phyloP scores from a whole-genome alignment of 2,888 invertebrate genomes.

The Scrobipalpa costella region DNA sequence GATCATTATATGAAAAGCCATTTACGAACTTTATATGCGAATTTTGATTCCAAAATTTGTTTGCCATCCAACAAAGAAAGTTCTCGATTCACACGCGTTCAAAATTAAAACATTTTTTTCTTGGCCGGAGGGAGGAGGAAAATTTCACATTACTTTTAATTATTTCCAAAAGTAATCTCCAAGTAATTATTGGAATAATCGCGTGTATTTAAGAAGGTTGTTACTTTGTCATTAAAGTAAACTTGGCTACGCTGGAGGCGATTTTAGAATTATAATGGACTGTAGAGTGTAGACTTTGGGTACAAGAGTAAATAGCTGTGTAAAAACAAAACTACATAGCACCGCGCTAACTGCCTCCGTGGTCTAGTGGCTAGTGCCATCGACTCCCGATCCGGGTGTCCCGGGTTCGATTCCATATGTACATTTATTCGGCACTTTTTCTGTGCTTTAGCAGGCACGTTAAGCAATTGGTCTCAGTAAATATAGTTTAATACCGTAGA shows the following conservation, averaged over 20 bases:
- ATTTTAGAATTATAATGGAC: constrained; percentile 35
- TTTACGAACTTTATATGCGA: constrained; percentile 1
- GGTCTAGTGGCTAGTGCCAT: too few species aligned
- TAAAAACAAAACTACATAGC: too few species aligned
- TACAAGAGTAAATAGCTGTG: neutral
- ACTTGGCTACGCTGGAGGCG: constrained; percentile 34
- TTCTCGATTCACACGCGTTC: neutral
- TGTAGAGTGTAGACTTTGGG: neutral
- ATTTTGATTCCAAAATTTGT: neutral
- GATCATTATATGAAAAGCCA: neutral
- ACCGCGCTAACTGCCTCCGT: too few species aligned
- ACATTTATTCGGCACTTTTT: too few species aligned
- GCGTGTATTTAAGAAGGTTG: constrained; percentile 42
- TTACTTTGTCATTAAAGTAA: constrained; percentile 42
- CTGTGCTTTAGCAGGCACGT: too few species aligned
- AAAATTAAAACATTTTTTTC: constrained; percentile 20
- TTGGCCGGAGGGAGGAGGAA: constrained; percentile 14
- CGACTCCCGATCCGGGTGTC: too few species aligned
- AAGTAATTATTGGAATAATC: constrained; percentile 50
- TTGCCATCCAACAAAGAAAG: constrained; percentile 1
- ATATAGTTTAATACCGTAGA: too few species aligned
- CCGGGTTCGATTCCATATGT: too few species aligned
- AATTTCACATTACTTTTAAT: constrained; percentile 46
- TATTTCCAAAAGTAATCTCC: constrained; percentile 46
- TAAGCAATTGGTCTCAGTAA: too few species aligned